Base-by-base conservation (phyloP, 2,113 vertebrate genomes). In the Rallus limicola region DNA sequence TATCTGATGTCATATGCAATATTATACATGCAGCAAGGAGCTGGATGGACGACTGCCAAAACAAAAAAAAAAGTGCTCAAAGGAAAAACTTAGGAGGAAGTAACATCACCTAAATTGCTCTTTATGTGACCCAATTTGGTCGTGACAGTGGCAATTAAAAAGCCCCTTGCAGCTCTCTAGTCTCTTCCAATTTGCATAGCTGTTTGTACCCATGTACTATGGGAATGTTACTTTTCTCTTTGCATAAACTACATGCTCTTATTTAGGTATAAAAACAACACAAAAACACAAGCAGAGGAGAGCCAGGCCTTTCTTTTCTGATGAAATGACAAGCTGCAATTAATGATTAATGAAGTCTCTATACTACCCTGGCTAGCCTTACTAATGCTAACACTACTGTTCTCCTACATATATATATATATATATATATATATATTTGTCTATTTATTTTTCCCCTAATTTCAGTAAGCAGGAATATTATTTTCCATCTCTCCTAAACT, bases 131-230 rank as follows among this genome's bases (percentile, higher is more conserved):
- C 63, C 68, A 75, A 56, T 75, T 56, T 81, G 71, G 40, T 75
- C 76, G 18, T 40, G 72, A 90, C 48, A 81, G n/a, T 46, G 34
- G 44, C 48, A 84, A 68, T 63, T 71, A 67, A 94, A 90, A 83
- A 38, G 29, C 1, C 4, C 4, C 31, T 59, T 8, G 2, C 50
- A 85, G 34, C 67, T 75, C 34, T 74, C 38, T 62, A 34, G 10
- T 55, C 36, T 90, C 38, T 88, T 92, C 52, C 60, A 71, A 46
- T 85, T 93, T 95, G 95, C 95, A 96, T 96, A 95, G 95, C 86
- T 92, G 48, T 86, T 80, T 84, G 65, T 64, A 69, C 86, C 93
- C 86, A 60, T 50, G 21, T 60, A 64, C 33, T 44, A 31, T 28
- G 56, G 85, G 90, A 60, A 68, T 59, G 59, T 96, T 58, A 59